Evolutionary conservation across 2,113 vertebrate genomes (phyloP).

Genomic region (Panthera uncia): DNA sequence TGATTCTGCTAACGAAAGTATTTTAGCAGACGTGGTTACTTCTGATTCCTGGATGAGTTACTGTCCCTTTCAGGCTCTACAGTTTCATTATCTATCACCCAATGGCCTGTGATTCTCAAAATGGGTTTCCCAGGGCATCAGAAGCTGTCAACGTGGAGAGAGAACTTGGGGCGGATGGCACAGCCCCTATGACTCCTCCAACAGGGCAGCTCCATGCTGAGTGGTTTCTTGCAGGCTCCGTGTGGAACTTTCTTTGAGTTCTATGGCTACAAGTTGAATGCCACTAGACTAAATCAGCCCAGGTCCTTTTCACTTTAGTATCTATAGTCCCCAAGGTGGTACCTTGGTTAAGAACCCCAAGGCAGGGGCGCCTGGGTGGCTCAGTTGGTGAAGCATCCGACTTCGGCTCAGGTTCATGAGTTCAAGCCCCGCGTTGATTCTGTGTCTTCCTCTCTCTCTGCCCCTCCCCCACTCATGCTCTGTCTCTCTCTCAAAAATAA

Average conservation of each 20-base stretch:
- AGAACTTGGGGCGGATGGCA: accelerated
- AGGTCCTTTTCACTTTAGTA: accelerated
- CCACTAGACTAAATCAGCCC: not conserved
- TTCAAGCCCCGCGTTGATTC: too few species aligned
- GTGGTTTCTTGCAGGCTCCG: not conserved
- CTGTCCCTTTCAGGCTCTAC: not conserved
- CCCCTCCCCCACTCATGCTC: too few species aligned
- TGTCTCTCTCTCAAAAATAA: too few species aligned
- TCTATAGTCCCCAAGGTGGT: not conserved
- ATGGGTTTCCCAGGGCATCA: not conserved
- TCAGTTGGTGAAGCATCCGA: too few species aligned
- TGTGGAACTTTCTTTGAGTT: not conserved
- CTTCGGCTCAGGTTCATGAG: too few species aligned
- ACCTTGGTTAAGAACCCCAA: not conserved
- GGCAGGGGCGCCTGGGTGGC: too few species aligned
- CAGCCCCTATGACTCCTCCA: not conserved
- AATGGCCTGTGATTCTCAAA: not conserved
- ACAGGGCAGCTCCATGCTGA: not conserved
- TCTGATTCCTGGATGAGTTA: not conserved
- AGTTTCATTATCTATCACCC: not conserved
- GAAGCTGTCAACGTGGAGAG: not conserved
- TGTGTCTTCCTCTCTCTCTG: too few species aligned
- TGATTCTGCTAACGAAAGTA: accelerated
- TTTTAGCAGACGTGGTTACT: accelerated
- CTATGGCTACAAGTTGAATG: not conserved